Evolutionary conservation across 2,797 vertebrate species (phyloP).

Genomic region (Acipenser oxyrinchus): DNA sequence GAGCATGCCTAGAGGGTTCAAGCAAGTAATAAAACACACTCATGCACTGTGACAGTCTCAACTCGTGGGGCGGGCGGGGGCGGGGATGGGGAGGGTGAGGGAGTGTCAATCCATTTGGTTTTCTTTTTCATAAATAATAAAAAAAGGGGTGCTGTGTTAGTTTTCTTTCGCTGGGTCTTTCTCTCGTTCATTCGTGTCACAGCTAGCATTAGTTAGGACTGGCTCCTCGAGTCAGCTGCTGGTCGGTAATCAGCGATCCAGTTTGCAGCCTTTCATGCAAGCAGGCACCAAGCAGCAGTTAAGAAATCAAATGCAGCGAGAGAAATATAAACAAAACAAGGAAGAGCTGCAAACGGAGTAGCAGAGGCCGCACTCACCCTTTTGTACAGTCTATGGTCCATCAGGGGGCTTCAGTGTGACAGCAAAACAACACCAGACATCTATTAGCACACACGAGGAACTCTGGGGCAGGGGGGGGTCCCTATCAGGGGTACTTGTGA

Average conservation of each 20-base stretch:
- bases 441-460: slow-evolving; percentile 90
- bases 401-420: slow-evolving; percentile 97
- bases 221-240: slow-evolving; percentile 24
- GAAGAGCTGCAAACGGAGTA: slow-evolving; percentile 69
- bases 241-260: slow-evolving; percentile 56
- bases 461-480: slow-evolving; percentile 42
- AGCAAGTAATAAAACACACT: slow-evolving; percentile 52
- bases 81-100: slow-evolving; percentile 7
- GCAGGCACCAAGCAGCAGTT: slow-evolving; percentile 90
- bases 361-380: slow-evolving; percentile 99
- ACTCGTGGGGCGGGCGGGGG: slow-evolving; percentile 1
- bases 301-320: slow-evolving; percentile 38
- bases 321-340: slow-evolving; percentile 36
- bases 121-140: slow-evolving; percentile 4
- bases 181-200: slow-evolving; percentile 45
- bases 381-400: slow-evolving; percentile 99
- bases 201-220: slow-evolving; percentile 68
- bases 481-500: neutral
- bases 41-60: slow-evolving; percentile 56
- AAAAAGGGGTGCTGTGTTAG: slow-evolving; percentile 42
- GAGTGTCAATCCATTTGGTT: slow-evolving; percentile 5
- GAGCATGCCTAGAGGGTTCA: slow-evolving; percentile 58
- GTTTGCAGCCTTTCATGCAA: slow-evolving; percentile 94
- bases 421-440: slow-evolving; percentile 99
- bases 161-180: slow-evolving; percentile 41